Percentiles rank a stretch among this genome's conserved stretches.
phyloP scores from a whole-genome alignment of 2,797 vertebrate genomes.

The Rhynchonycteris naso region DNA sequence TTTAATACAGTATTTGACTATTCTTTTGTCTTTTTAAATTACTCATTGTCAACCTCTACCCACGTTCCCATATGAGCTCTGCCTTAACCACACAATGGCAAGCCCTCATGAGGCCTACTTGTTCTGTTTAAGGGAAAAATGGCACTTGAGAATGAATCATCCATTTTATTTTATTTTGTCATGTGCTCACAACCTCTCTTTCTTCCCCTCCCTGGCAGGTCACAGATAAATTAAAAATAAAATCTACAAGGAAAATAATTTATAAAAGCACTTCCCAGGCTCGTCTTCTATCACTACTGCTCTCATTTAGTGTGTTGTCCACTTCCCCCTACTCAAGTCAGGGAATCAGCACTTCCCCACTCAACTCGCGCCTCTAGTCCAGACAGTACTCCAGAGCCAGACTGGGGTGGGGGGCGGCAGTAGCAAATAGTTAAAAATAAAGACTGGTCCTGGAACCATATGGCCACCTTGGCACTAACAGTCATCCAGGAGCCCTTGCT shows the following conservation, averaged over 20 bases:
- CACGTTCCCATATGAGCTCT: constrained; percentile 11
- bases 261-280: constrained; percentile 80
- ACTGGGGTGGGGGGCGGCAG: neutral
- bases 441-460: constrained; percentile 69
- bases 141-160: constrained; percentile 84
- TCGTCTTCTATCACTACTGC: constrained; percentile 65
- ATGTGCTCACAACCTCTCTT: constrained; percentile 86
- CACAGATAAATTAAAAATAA: constrained; percentile 87
- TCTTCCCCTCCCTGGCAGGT: constrained; percentile 86
- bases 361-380: neutral
- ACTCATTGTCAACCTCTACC: neutral
- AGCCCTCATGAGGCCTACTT: neutral
- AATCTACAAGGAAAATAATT: constrained; percentile 85
- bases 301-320: constrained; percentile 23
- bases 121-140: constrained; percentile 55
- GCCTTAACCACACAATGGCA: constrained; percentile 26
- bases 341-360: neutral
- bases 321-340: neutral
- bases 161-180: constrained; percentile 87
- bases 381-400: neutral
- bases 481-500: constrained; percentile 20
- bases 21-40: neutral
- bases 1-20: neutral
- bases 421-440: constrained; percentile 80
- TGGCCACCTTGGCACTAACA: constrained; percentile 16